Conservation (phyloP, 2,888 invertebrate species). For the Drosophila neutralis region DNA sequence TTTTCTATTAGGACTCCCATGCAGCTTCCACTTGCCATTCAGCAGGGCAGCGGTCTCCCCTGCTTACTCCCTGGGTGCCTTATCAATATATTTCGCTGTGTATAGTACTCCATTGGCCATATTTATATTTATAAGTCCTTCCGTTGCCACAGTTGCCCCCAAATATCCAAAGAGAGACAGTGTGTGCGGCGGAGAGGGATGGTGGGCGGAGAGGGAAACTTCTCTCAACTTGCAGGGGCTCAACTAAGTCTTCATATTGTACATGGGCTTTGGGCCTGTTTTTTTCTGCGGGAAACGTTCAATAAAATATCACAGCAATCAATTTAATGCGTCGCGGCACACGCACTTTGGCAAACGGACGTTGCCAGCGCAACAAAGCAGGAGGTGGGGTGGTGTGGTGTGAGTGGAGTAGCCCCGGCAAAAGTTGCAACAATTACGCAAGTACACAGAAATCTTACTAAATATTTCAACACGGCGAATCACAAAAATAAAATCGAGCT, state of each 20-base stretch:
- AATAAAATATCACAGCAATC: constrained; percentile 73
- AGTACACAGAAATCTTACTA: constrained; percentile 69
- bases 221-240: constrained; percentile 11
- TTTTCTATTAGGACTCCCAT: constrained; percentile 62
- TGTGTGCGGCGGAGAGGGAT: not conserved
- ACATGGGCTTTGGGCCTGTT: constrained; percentile 44
- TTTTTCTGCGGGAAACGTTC: constrained; percentile 18
- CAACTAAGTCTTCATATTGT: constrained; percentile 59
- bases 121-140: constrained; percentile 60
- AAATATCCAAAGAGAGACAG: not conserved
- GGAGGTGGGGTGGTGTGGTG: not conserved
- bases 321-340: constrained; percentile 76
- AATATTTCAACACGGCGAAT: constrained; percentile 69
- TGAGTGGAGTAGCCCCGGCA: constrained; percentile 52
- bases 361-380: constrained; percentile 57
- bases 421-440: constrained; percentile 67
- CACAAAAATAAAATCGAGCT: constrained; percentile 30
- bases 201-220: constrained; percentile 1
- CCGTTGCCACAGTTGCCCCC: constrained; percentile 51
- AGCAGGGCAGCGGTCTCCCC: not conserved
- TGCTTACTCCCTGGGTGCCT: constrained; percentile 25
- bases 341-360: constrained; percentile 62
- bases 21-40: constrained; percentile 42
- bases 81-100: constrained; percentile 69
- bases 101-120: constrained; percentile 49